Base-by-base conservation (phyloP, 2,888 invertebrate species). In the Meghimatium bilineatum region DNA sequence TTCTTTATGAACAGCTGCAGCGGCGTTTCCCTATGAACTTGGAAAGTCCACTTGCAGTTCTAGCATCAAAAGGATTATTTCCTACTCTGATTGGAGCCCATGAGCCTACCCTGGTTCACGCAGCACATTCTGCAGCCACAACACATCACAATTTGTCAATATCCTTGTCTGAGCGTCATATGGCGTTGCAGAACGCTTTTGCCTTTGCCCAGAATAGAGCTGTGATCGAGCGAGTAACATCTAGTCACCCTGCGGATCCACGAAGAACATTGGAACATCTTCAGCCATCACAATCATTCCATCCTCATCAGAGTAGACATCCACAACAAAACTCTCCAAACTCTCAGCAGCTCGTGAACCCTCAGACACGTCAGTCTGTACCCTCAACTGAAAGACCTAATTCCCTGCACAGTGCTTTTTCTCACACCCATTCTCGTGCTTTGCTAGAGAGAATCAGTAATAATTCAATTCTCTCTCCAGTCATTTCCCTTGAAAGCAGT, bases 331-430 rank as follows among this genome's bases (percentile, higher is more conserved):
- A 20, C 32, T 2, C 76, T 17, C 49, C 38, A 20, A 60, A 1
- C 36, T 26, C 56, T 8, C 75, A 63, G n/a, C 82, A 52, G 32
- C 60, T 63, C 1, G n/a, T 32, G 26, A n/a, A 32, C 6, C 49
- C 76, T 2, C 6, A 29, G 23, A 52, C 29, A 1, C 66, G 20
- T 23, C 67, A 36, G 23, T 23, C 49, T 49, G 44, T 49, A 26
- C 34, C 63, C 6, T 66, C 56, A 23, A 38, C 67, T 17, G 60
- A 60, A 12, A 67, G 72, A 49, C 69, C 83, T 0, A 17, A 67
- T 10, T n/a, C 80, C 10, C n/a, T 84, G 17, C 84, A 84, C 29
- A 80, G 66, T 52, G 84, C 84, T n/a, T 14, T 84, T n/a, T 74
- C 80, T 63, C 49, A 72, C 0, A 66, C 80, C 14, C 80, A 84